These are phyloP conservation scores for Epizoanthus illoricatus DNA, from an alignment of 92 coral and sea anemone species.

Conservation along the genomic window DNA sequence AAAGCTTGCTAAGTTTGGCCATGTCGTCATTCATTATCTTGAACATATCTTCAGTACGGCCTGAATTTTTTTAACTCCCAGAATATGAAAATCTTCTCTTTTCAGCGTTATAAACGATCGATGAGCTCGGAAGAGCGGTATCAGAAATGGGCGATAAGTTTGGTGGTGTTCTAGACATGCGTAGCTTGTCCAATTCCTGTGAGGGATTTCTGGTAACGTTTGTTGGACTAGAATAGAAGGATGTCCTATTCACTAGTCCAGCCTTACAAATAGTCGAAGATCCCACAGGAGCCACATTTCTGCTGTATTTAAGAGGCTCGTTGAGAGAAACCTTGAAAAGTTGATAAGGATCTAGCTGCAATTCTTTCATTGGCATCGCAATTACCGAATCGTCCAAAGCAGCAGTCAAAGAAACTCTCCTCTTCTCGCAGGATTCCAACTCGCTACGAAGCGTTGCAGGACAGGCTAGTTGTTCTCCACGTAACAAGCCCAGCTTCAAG, in stretches of 20 bases:
- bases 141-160: too few relatives aligned
- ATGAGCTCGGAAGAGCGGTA: too few relatives aligned
- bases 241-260: not conserved
- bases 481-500: not conserved
- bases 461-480: not conserved
- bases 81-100: too few relatives aligned
- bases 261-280: not conserved
- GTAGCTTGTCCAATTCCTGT: too few relatives aligned
- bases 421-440: not conserved
- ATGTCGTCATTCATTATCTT: too few relatives aligned
- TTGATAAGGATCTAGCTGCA: not conserved
- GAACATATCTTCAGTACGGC: too few relatives aligned
- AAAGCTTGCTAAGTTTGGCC: too few relatives aligned
- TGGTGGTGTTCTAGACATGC: too few relatives aligned
- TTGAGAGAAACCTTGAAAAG: not conserved
- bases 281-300: not conserved
- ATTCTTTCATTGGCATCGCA: not conserved
- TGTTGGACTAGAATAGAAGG: not conserved
- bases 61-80: too few relatives aligned
- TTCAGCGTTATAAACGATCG: too few relatives aligned
- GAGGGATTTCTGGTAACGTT: too few relatives aligned
- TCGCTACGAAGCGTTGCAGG: not conserved
- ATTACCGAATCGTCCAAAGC: not conserved
- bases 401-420: not conserved
- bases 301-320: constrained; percentile 12